Conservation (phyloP, 2,888 invertebrate genomes). For the Notodonta ziczac region DNA sequence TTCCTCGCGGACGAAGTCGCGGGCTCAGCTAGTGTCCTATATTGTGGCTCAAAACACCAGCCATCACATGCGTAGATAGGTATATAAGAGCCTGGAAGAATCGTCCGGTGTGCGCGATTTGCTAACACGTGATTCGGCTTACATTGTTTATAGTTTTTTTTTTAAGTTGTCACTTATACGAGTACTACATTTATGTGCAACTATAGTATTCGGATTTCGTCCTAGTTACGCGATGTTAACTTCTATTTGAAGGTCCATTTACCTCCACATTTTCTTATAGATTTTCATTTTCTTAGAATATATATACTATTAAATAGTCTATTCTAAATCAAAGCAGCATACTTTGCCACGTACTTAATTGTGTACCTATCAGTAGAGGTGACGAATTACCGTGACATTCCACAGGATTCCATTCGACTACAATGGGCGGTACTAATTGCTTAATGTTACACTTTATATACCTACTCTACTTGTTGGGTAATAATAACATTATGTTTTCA, state of each 20-base stretch:
- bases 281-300: too few relatives aligned
- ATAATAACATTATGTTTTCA: too few relatives aligned
- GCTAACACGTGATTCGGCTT: background rate
- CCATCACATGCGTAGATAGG: background rate
- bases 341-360: background rate
- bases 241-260: too few relatives aligned
- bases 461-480: too few relatives aligned
- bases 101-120: background rate
- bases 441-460: background rate
- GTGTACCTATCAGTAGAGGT: background rate
- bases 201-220: too few relatives aligned
- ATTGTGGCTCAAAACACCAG: background rate
- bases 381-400: background rate
- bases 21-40: too few relatives aligned
- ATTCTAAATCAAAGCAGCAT: background rate
- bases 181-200: too few relatives aligned
- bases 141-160: background rate
- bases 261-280: too few relatives aligned
- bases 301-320: background rate
- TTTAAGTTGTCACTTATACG: too few relatives aligned
- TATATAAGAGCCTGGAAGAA: background rate
- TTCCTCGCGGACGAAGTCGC: too few relatives aligned
- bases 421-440: background rate
- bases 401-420: background rate
- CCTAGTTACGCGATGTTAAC: too few relatives aligned